Conservation (phyloP, 2,113 vertebrate genomes). For the Silurus meridionalis region DNA sequence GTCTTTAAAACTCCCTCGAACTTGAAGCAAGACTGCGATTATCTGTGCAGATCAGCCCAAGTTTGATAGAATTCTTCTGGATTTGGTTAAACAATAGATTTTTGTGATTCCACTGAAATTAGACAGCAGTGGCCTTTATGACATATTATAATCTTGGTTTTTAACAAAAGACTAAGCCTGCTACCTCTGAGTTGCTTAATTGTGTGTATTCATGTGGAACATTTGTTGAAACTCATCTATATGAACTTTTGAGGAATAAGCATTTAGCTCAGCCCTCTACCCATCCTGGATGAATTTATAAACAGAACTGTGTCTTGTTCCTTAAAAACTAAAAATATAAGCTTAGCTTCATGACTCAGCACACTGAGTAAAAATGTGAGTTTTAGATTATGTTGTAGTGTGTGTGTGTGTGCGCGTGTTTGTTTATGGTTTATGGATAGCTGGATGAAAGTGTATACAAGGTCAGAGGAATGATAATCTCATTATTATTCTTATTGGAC, state of each 20-base stretch:
- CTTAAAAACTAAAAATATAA: background rate
- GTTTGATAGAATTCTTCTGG: background rate
- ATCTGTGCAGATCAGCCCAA: background rate
- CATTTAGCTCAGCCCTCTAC: background rate
- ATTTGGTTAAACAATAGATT: background rate
- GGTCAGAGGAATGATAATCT: background rate
- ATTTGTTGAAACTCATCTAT: slow-evolving; percentile 43
- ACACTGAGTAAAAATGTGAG: background rate
- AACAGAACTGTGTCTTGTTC: background rate
- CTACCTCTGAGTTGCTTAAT: background rate
- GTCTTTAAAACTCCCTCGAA: background rate
- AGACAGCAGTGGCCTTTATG: background rate
- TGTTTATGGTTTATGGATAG: too few species aligned
- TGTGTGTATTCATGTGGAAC: slow-evolving; percentile 43
- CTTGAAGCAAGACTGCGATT: slow-evolving; percentile 18
- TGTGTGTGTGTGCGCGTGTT: background rate
- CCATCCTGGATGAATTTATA: background rate
- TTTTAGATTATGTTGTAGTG: background rate
- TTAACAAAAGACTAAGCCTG: slow-evolving; percentile 10
- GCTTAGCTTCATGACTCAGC: background rate
- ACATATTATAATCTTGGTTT: slow-evolving; percentile 37
- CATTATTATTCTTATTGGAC: background rate
- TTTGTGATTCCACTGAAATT: background rate
- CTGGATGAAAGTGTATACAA: background rate
- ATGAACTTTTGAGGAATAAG: slow-evolving; percentile 30